Conservation (phyloP, 2,113 vertebrate species). For the Gambusia affinis region DNA sequence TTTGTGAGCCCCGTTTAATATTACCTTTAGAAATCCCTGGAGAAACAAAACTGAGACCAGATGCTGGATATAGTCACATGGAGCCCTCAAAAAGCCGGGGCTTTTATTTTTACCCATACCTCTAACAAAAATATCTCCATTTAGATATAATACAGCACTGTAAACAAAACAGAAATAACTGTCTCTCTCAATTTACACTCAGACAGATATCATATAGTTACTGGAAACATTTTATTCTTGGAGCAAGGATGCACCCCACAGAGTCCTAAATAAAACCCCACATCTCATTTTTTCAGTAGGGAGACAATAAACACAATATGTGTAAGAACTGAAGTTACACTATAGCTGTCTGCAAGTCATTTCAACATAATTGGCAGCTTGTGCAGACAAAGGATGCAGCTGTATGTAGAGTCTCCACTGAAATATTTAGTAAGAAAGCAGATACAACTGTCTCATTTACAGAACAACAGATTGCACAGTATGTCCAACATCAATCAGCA, state of each 20-base stretch:
- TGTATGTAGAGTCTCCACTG: constrained; percentile 10
- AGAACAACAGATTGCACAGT: constrained; percentile 55
- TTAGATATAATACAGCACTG: neutral
- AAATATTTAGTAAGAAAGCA: constrained; percentile 35
- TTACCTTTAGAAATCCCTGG: neutral
- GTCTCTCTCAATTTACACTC: neutral
- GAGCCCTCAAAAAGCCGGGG: neutral
- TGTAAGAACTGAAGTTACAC: constrained; percentile 22
- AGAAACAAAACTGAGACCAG: constrained; percentile 15
- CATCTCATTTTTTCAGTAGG: constrained; percentile 20
- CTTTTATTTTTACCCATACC: constrained; percentile 11
- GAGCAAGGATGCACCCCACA: constrained; percentile 28
- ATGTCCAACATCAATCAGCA: constrained; percentile 59
- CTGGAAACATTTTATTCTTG: constrained; percentile 1
- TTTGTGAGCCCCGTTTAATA: constrained; percentile 36
- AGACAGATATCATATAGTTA: neutral
- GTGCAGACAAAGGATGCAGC: constrained; percentile 29
- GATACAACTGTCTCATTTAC: constrained; percentile 47
- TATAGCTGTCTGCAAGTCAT: constrained; percentile 23
- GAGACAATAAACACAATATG: constrained; percentile 39
- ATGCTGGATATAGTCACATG: constrained; percentile 2
- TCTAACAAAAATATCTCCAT: neutral
- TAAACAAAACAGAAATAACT: too few species aligned
- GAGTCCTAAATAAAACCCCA: constrained; percentile 30
- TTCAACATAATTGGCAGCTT: constrained; percentile 30